Evolutionary conservation across 2,797 vertebrate species (phyloP).

Genomic region (Euthynnus affinis): DNA sequence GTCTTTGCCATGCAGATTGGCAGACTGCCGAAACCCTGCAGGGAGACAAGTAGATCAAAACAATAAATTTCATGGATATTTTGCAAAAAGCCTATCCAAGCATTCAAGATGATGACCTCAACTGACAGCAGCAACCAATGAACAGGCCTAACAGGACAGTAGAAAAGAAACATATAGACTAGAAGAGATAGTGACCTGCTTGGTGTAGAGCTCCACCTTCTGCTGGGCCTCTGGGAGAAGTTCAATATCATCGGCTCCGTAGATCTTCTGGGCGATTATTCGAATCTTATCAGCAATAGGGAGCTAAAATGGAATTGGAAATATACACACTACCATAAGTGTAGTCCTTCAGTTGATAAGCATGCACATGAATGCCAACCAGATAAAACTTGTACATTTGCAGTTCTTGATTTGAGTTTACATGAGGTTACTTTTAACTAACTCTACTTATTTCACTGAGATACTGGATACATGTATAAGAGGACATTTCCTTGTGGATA

Average conservation of each 20-base stretch:
- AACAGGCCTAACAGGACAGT: not conserved
- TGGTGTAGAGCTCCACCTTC: conserved; percentile 94
- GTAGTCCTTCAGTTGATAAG: not conserved
- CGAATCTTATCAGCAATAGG: conserved; percentile 94
- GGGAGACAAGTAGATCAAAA: conserved; percentile 19
- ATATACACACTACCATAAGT: not conserved
- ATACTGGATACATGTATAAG: too few species aligned
- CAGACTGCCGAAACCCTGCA: conserved; percentile 93
- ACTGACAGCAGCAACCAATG: not conserved
- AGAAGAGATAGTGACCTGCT: conserved; percentile 87
- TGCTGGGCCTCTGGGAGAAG: conserved; percentile 94
- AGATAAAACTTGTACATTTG: not conserved
- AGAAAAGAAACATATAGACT: not conserved
- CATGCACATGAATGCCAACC: not conserved
- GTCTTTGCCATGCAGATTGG: conserved; percentile 99
- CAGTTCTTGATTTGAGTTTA: too few species aligned
- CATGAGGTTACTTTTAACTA: not conserved
- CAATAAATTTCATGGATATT: not conserved
- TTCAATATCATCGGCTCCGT: conserved; percentile 94
- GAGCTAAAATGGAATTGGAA: conserved; percentile 81
- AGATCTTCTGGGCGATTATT: conserved; percentile 96
- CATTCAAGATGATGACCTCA: not conserved
- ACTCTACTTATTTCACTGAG: not conserved
- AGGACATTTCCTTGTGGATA: not conserved
- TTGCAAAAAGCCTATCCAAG: not conserved